A percentile compares a stretch with the other conserved stretches of the same genome.
phyloP scores from a whole-genome alignment of 2,888 invertebrate species.

The Tetropium fuscum region DNA sequence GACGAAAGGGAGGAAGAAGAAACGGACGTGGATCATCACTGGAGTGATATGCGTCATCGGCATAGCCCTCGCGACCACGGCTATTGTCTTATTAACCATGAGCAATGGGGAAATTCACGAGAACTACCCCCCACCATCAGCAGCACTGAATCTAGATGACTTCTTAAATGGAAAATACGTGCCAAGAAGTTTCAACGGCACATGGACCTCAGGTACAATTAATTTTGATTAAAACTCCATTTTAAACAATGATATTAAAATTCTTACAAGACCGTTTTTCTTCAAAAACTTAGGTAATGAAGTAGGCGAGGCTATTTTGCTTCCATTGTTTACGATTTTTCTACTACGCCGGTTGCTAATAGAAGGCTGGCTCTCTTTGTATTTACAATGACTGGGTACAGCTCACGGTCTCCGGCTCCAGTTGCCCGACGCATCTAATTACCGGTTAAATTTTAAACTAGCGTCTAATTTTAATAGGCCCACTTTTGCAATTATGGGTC shows the following conservation, averaged over 20 bases:
- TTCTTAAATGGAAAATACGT: slow-evolving; percentile 76
- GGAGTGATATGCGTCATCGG: slow-evolving; percentile 70
- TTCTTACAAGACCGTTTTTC: background rate
- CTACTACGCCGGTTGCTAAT: too few relatives aligned
- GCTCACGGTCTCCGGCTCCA: too few relatives aligned
- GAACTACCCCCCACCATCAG: slow-evolving; percentile 40
- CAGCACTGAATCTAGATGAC: slow-evolving; percentile 74
- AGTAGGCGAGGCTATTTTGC: too few relatives aligned
- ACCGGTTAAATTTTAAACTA: too few relatives aligned
- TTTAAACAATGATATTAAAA: too few relatives aligned
- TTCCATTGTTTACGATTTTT: too few relatives aligned
- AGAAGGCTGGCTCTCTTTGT: too few relatives aligned
- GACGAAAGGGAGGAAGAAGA: slow-evolving; percentile 69
- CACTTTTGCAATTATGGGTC: too few relatives aligned
- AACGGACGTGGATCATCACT: slow-evolving; percentile 68
- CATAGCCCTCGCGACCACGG: slow-evolving; percentile 72
- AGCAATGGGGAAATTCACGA: slow-evolving; percentile 35
- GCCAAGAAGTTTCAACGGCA: slow-evolving; percentile 80
- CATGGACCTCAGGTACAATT: slow-evolving; percentile 86
- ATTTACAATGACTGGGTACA: too few relatives aligned
- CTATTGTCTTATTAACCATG: slow-evolving; percentile 59
- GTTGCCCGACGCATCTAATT: too few relatives aligned
- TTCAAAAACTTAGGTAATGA: background rate
- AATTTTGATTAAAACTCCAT: too few relatives aligned
- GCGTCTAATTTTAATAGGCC: too few relatives aligned